Evolutionary conservation across 2,113 vertebrate species (phyloP).

Genomic region (Tragelaphus scriptus): DNA sequence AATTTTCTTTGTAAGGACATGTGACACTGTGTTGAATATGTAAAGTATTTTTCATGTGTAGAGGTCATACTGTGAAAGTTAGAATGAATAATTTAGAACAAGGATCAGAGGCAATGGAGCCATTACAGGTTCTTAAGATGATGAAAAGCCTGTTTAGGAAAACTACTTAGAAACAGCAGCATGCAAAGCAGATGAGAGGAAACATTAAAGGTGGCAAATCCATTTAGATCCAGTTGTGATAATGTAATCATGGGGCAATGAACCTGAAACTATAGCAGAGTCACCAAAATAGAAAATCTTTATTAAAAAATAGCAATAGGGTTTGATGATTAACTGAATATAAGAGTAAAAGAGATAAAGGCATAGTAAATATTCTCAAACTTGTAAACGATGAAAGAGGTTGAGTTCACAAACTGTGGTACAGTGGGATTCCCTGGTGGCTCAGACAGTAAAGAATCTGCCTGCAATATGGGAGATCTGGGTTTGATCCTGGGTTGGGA

Average conservation of each 20-base stretch:
- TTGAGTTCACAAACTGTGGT: background rate
- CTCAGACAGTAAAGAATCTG: background rate
- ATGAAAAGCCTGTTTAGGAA: background rate
- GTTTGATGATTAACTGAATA: background rate
- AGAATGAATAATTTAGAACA: background rate
- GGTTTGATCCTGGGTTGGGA: background rate
- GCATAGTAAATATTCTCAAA: background rate
- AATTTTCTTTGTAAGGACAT: background rate
- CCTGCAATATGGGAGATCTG: background rate
- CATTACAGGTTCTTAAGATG: background rate
- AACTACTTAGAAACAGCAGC: background rate
- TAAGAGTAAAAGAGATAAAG: background rate
- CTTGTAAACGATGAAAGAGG: background rate
- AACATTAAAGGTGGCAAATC: background rate
- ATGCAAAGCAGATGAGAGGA: background rate
- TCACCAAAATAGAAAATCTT: background rate
- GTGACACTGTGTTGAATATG: background rate
- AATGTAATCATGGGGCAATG: background rate
- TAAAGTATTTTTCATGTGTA: background rate
- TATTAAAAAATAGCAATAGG: background rate
- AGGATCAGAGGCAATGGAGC: background rate
- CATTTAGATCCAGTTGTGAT: background rate
- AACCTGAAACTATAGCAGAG: background rate
- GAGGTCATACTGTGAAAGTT: background rate
- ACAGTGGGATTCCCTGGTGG: background rate